A percentile compares a stretch with the other conserved stretches of the same genome.
These are phyloP conservation scores for Coryphaenoides rupestris DNA, from an alignment of 2,113 vertebrate species.

Conservation along the genomic window DNA sequence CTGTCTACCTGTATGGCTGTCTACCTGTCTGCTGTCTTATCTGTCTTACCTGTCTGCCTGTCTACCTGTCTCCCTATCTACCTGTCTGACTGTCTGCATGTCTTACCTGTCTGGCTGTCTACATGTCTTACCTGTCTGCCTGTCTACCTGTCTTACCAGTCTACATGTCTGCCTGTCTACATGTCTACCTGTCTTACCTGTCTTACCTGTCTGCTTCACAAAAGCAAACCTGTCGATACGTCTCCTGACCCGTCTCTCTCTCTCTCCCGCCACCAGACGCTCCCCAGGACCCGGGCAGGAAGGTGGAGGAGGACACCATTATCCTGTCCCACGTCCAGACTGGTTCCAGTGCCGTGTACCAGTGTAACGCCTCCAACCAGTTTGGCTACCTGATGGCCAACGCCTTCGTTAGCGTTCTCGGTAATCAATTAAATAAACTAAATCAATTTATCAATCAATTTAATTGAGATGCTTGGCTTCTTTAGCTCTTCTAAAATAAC, in stretches of 20 bases:
- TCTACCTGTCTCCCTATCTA: background rate
- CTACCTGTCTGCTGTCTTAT: too few relatives aligned
- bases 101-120: background rate
- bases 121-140: conserved; percentile 3
- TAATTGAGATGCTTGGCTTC: too few relatives aligned
- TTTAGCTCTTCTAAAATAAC: too few relatives aligned
- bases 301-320: conserved; percentile 85
- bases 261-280: conserved; percentile 69
- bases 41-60: conserved; percentile 11
- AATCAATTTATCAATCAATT: too few relatives aligned
- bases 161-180: conserved; percentile 6
- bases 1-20: background rate
- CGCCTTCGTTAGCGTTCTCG: conserved; percentile 91
- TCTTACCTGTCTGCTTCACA: background rate
- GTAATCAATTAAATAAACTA: conserved; percentile 70
- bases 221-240: too few relatives aligned
- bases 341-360: conserved; percentile 90
- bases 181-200: background rate
- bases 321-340: conserved; percentile 86
- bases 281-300: conserved; percentile 81
- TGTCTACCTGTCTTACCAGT: background rate
- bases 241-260: too few relatives aligned
- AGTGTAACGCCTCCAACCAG: conserved; percentile 94
- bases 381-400: conserved; percentile 93
- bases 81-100: too few relatives aligned